These are phyloP conservation scores for Drosophila melanica DNA, from an alignment of 1,140 invertebrate genomes.

Conservation along the genomic window DNA sequence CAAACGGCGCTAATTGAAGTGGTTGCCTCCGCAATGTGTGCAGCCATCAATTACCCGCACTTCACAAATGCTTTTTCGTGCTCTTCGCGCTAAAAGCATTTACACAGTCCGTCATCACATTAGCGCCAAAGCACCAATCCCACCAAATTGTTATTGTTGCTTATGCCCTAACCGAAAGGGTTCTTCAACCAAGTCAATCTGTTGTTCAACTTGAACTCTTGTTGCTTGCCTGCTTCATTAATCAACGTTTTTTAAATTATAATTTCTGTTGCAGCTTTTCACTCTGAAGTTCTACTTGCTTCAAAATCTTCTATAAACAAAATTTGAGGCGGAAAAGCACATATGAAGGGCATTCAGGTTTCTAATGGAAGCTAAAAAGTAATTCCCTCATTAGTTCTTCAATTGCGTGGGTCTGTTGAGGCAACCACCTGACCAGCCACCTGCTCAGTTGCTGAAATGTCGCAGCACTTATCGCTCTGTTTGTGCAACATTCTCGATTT, in stretches of 20 bases:
- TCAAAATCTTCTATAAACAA: too few species aligned
- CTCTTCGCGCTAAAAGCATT: conserved; percentile 57
- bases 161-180: conserved; percentile 1
- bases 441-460: conserved; percentile 22
- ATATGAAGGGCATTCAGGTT: too few species aligned
- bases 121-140: conserved; percentile 53
- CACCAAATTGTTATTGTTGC: conserved; percentile 63
- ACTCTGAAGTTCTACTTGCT: too few species aligned
- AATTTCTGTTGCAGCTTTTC: too few species aligned
- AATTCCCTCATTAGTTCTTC: neutral
- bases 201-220: neutral
- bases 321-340: too few species aligned
- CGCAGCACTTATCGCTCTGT: conserved; percentile 40
- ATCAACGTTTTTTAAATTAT: too few species aligned
- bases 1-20: conserved; percentile 72
- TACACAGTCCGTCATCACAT: conserved; percentile 58
- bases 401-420: neutral
- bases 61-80: conserved; percentile 51
- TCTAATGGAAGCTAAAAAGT: too few species aligned
- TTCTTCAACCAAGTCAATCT: conserved; percentile 6
- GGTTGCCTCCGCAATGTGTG: conserved; percentile 48
- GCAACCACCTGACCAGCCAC: neutral
- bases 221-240: neutral
- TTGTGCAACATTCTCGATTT: conserved; percentile 48
- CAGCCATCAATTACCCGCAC: conserved; percentile 70